Evolutionary conservation across 2,113 vertebrate species (phyloP), one percentile per base, ranked within the genome.

Genomic region (Amphiprion percula): DNA sequence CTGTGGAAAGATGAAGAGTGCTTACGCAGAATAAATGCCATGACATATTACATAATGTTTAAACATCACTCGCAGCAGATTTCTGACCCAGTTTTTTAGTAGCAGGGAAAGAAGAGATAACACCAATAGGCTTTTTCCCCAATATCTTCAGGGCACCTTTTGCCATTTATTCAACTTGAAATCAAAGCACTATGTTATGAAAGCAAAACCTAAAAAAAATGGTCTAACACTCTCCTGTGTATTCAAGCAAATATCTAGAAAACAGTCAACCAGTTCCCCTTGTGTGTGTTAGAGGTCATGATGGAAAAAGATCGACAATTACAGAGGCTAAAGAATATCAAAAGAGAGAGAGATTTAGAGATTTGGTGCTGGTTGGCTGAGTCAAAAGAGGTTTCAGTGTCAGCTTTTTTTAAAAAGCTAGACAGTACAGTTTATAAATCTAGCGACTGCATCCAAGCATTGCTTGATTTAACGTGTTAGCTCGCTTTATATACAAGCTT

Each of bases 1-100:
- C 60, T 63, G 52, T 74, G 68, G 78, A 75, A 74, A 75, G 63
- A 85, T 60, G 70, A 76, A 47, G 74, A 74, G 80, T 63, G 80
- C 87, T 85, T 77, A 73, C 58, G 24, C 67, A 37, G 77, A 72
- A 88, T 19, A 79, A 90, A 90, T 68, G 77, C 78, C 73, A 23
- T 80, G 84, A 56, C 87, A 83, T 75, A 72, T 93, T 93, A 90
- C 87, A 76, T 91, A 85, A 93, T 70, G 70, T 68, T 87, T 63
- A 85, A 81, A 91, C 85, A 87, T 87, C 79, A 90, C 90, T 90
- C 3, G 74, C 79, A 88, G 91, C 90, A 79, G 5, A 87, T 82
- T 73, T 79, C 70, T 91, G 90, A 88, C 92, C 92, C 77, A 88
- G 23, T 86, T 91, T 79, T 79, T 79, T 39, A 68, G 79, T 37